Conservation (phyloP, 1,140 invertebrate species). For the Lordiphosa collinella region DNA sequence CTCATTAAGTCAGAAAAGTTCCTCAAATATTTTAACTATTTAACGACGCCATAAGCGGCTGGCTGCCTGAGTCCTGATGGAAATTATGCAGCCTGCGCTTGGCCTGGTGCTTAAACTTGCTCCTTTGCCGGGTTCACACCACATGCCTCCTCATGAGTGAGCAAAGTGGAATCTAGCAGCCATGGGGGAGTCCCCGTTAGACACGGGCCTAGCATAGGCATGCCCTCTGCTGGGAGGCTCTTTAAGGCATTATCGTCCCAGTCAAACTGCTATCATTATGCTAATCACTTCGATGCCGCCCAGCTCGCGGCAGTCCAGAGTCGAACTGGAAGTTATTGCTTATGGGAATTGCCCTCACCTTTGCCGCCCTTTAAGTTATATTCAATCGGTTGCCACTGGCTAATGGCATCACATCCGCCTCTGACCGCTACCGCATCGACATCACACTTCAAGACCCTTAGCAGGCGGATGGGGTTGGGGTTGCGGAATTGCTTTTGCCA, state of each 20-base stretch:
- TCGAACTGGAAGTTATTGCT: background rate
- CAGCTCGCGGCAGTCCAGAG: background rate
- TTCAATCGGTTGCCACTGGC: conserved; percentile 4
- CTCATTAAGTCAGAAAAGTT: conserved; percentile 56
- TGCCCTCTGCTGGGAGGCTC: conserved; percentile 29
- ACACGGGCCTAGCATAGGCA: conserved; percentile 1
- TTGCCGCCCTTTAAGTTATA: background rate
- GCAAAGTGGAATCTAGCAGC: conserved; percentile 2
- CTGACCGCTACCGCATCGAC: background rate
- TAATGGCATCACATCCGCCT: conserved; percentile 1
- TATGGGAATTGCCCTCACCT: background rate
- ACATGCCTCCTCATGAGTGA: background rate
- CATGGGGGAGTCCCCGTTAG: background rate
- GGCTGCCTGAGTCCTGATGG: conserved; percentile 35
- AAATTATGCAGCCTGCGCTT: conserved; percentile 47
- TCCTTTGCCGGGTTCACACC: conserved; percentile 28
- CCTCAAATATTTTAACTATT: conserved; percentile 54
- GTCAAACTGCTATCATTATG: conserved; percentile 38
- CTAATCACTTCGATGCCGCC: conserved; percentile 38
- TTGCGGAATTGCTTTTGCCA: conserved; percentile 4
- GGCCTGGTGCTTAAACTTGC: conserved; percentile 33
- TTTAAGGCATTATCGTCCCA: conserved; percentile 43
- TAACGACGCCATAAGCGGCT: conserved; percentile 42
- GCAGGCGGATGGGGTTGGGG: too few species aligned
- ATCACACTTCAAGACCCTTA: too few species aligned